These are phyloP conservation scores for Gobio occitaniae DNA, from an alignment of 2,797 vertebrate species.

Conservation along the genomic window DNA sequence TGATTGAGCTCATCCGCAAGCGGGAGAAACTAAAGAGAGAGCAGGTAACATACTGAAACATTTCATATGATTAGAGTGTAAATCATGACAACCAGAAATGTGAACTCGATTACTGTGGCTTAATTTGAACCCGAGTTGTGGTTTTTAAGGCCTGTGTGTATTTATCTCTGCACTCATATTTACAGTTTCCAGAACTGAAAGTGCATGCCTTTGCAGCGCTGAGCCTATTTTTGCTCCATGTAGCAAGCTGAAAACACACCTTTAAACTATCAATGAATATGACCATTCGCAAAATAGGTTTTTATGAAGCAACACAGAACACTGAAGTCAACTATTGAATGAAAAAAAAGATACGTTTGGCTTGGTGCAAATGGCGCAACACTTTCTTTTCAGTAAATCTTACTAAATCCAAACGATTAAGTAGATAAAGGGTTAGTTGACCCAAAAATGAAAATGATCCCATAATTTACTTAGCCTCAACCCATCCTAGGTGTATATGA, in stretches of 20 bases:
- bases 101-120: background rate
- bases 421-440: background rate
- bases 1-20: constrained; percentile 89
- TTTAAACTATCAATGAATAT: constrained; percentile 5
- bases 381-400: background rate
- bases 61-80: background rate
- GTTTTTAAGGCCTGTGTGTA: background rate
- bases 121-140: too few relatives aligned
- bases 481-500: too few relatives aligned
- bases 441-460: too few relatives aligned
- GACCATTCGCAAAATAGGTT: background rate
- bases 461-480: too few relatives aligned
- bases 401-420: background rate
- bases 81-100: background rate
- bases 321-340: background rate
- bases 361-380: background rate
- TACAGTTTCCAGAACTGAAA: constrained; percentile 4
- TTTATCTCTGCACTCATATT: background rate
- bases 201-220: background rate
- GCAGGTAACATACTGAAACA: constrained; percentile 75
- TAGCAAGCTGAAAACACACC: background rate
- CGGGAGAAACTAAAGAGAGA: constrained; percentile 89
- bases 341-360: background rate
- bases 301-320: background rate
- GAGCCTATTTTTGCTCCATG: background rate